phyloP scores from a whole-genome alignment of 92 coral and sea anemone genomes.

The Epizoanthus scotinus region DNA sequence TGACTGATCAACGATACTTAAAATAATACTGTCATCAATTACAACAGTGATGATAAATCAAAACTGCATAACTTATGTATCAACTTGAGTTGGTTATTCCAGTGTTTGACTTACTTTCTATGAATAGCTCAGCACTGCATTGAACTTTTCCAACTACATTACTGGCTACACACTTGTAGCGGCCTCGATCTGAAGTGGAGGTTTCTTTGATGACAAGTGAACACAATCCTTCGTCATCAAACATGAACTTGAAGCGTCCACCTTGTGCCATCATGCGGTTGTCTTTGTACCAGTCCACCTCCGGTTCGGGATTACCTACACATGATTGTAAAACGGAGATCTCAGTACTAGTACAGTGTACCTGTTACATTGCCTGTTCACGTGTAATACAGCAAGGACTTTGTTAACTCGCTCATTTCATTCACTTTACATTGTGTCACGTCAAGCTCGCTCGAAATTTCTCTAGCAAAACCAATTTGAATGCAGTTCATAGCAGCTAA shows the following conservation, averaged over 20 bases:
- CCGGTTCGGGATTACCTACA: slow-evolving; percentile 97
- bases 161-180: slow-evolving; percentile 97
- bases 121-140: slow-evolving; percentile 94
- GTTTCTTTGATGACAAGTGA: slow-evolving; percentile 83
- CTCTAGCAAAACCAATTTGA: too few relatives aligned
- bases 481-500: too few relatives aligned
- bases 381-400: too few relatives aligned
- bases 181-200: slow-evolving; percentile 84
- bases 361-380: too few relatives aligned
- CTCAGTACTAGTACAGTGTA: not conserved
- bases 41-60: too few relatives aligned
- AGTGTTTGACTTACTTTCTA: slow-evolving; percentile 75
- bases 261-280: slow-evolving; percentile 93
- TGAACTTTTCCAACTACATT: slow-evolving; percentile 95
- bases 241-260: slow-evolving; percentile 74
- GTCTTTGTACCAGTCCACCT: slow-evolving; percentile 96
- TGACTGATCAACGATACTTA: too few relatives aligned
- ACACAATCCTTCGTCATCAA: slow-evolving; percentile 88
- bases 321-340: not conserved
- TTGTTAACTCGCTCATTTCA: too few relatives aligned
- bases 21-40: too few relatives aligned
- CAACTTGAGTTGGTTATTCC: too few relatives aligned
- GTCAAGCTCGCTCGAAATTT: too few relatives aligned
- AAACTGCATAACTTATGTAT: too few relatives aligned
- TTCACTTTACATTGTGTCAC: too few relatives aligned